Evolutionary conservation across 2,113 vertebrate genomes (phyloP).

Genomic region (Sitta europaea): DNA sequence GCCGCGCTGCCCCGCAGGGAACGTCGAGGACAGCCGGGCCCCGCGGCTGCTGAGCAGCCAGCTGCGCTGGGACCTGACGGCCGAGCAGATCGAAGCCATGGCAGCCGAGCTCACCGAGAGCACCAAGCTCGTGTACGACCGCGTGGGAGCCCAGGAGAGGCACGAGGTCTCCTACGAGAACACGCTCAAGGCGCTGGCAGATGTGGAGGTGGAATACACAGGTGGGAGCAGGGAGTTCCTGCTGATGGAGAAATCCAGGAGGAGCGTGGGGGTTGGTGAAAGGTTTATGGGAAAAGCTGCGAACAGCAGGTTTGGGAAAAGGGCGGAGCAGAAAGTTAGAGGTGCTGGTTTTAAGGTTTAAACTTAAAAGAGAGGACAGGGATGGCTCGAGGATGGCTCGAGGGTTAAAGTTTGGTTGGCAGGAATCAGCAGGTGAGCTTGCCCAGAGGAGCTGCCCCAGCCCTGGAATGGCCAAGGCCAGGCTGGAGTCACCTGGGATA

Average conservation of each 20-base stretch:
- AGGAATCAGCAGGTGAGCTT: no score
- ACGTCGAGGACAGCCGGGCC: conserved; percentile 63
- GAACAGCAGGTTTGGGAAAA: no score
- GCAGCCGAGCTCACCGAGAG: conserved; percentile 77
- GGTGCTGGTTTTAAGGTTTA: no score
- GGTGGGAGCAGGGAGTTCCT: no score
- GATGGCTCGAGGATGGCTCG: no score
- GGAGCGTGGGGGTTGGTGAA: no score
- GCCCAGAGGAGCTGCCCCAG: not conserved
- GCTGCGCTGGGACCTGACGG: conserved; percentile 87
- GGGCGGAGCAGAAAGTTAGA: no score
- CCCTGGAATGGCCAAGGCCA: not conserved
- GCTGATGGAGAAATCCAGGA: no score
- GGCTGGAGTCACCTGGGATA: fast-evolving
- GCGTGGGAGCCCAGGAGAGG: conserved; percentile 78
- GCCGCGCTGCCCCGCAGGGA: conserved; percentile 70
- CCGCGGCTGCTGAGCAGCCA: conserved; percentile 62
- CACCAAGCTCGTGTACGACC: conserved; percentile 88
- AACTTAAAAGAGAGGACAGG: no score
- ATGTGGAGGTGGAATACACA: conserved; percentile 91
- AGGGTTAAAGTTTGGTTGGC: no score
- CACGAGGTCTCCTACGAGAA: conserved; percentile 81
- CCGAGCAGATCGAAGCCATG: conserved; percentile 78
- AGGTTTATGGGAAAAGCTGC: no score
- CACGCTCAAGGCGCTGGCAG: conserved; percentile 86